A percentile compares a stretch with the other conserved stretches of the same genome.
Conservation (phyloP, 1,140 invertebrate genomes). For the Leptestheria dahalacensis region DNA sequence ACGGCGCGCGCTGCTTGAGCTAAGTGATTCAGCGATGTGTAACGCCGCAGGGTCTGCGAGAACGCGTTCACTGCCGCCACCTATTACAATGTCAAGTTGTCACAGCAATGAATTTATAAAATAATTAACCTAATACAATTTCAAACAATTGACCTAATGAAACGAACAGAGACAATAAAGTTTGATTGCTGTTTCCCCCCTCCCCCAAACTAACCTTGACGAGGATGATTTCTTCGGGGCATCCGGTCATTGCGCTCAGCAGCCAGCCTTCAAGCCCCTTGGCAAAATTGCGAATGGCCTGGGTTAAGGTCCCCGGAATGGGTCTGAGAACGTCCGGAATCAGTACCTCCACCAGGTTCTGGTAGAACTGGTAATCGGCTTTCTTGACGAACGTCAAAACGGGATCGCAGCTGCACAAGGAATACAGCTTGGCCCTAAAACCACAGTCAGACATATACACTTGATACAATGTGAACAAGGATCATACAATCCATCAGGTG, state of each 20-base stretch:
- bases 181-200: not conserved
- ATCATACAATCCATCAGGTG: too few species aligned
- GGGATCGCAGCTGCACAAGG: slow-evolving; percentile 38
- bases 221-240: slow-evolving; percentile 64
- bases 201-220: slow-evolving; percentile 45
- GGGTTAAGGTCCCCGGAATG: slow-evolving; percentile 84
- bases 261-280: slow-evolving; percentile 81
- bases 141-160: not conserved
- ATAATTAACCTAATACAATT: not conserved
- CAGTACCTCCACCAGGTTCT: slow-evolving; percentile 86
- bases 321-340: slow-evolving; percentile 90
- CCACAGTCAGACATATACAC: too few species aligned
- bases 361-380: slow-evolving; percentile 88
- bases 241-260: slow-evolving; percentile 67
- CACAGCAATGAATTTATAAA: too few species aligned
- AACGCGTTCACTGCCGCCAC: slow-evolving; percentile 71
- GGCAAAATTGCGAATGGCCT: slow-evolving; percentile 83
- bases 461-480: too few species aligned
- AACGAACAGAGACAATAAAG: not conserved
- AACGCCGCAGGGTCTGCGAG: slow-evolving; percentile 83
- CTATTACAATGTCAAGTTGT: slow-evolving; percentile 22
- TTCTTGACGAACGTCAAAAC: slow-evolving; percentile 54
- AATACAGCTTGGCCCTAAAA: slow-evolving; percentile 40
- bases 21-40: slow-evolving; percentile 96
- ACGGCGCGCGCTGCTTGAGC: slow-evolving; percentile 91